These are phyloP conservation scores for Netelia melanura DNA, from an alignment of 2,888 invertebrate species.

Conservation along the genomic window DNA sequence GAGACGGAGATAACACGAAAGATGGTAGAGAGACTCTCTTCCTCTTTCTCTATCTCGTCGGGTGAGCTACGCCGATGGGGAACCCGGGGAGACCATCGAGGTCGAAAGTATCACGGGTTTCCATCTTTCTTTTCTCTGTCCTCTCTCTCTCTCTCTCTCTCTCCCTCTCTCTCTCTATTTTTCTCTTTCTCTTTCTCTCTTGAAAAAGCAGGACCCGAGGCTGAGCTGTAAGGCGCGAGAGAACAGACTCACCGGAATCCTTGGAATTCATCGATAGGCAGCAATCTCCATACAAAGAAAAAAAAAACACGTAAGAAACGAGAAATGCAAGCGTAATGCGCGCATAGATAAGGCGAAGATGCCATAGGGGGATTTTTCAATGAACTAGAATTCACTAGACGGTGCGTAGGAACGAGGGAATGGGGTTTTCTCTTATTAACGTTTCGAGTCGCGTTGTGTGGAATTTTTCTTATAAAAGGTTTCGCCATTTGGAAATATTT, in stretches of 20 bases:
- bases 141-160: conserved; percentile 9
- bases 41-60: not conserved
- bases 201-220: conserved; percentile 32
- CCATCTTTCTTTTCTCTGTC: conserved; percentile 31
- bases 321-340: too few species aligned
- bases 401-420: too few species aligned
- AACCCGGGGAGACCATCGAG: conserved; percentile 60
- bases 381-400: too few species aligned
- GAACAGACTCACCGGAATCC: conserved; percentile 61
- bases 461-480: too few species aligned
- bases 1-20: not conserved
- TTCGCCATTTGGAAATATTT: too few species aligned
- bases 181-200: conserved; percentile 1
- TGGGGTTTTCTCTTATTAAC: too few species aligned
- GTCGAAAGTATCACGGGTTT: conserved; percentile 65
- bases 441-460: too few species aligned
- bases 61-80: conserved; percentile 42
- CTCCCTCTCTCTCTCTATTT: conserved; percentile 10
- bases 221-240: conserved; percentile 44
- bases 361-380: too few species aligned
- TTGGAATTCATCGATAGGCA: conserved; percentile 65
- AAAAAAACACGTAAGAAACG: not conserved
- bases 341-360: too few species aligned
- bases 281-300: conserved; percentile 66
- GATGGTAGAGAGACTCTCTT: conserved; percentile 12